Evolutionary conservation across 2,797 vertebrate species (phyloP), one percentile per base, ranked within the genome.

Genomic region (Pitangus sulphuratus): DNA sequence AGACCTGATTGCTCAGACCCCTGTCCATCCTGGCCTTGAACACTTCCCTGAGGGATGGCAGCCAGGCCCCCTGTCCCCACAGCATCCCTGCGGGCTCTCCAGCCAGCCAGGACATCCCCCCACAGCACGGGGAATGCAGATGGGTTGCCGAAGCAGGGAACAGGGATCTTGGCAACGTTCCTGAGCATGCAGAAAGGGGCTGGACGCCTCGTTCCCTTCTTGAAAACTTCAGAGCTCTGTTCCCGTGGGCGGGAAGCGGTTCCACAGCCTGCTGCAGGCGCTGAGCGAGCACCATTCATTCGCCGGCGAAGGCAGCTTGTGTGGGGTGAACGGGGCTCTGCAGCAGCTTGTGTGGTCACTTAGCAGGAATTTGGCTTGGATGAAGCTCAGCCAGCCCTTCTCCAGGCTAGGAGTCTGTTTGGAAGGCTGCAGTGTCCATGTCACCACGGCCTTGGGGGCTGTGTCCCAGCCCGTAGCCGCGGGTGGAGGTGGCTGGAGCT

Each of bases 141-240:
- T 57, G 72, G 68, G 80, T 26, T 95, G 76, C 45, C 0, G 1
- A 77, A 89, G 54, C 6, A 33, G 53, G 54, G 54, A 93, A 24
- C 16, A 1, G 53, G 45, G 74, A 84, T 90, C 70, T 84, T 95
- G 91, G 92, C 92, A 89, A 9, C 15, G 50, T 68, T 94, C 50
- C 92, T 14, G 20, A 87, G 82, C 5, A 20, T 66, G 65, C 60
- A 75, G 72, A 91, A 93, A 81, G 86, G 83, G 72, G 74, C 78
- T 82, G 78, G 86, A 69, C 3, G 62, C 84, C 83, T 93, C 10
- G 53, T 93, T 96, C 94, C 74, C 50, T 84, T 82, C 81, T 92
- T 86, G 78, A 75, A 94, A 87, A 93, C 94, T 95, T 84, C 58
- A 84, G 92, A 89, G 92, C 92, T 90, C 45, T 84, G 81, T 92